Percentiles rank a stretch among this genome's conserved stretches.
phyloP scores from a whole-genome alignment of 2,113 vertebrate genomes.

The Pimephales promelas region DNA sequence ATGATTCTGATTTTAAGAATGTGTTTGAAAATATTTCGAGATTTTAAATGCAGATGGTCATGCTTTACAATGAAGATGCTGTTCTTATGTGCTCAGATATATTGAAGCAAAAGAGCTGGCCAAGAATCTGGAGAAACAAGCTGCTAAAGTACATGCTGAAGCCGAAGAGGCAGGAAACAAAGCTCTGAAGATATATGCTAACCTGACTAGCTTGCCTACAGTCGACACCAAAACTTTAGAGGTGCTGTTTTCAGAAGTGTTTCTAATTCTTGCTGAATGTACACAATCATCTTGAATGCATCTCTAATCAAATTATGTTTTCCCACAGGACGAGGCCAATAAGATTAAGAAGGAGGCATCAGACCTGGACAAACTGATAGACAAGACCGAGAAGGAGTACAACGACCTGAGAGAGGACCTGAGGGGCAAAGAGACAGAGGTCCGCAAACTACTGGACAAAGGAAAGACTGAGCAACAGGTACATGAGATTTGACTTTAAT shows the following conservation, averaged over 20 bases:
- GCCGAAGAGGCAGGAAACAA: slow-evolving; percentile 88
- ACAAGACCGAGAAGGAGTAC: slow-evolving; percentile 90
- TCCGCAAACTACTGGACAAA: slow-evolving; percentile 92
- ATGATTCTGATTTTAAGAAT: background rate
- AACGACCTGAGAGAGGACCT: slow-evolving; percentile 91
- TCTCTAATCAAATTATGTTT: slow-evolving; percentile 15
- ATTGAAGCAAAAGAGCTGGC: slow-evolving; percentile 89
- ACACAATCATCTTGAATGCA: background rate
- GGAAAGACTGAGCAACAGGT: slow-evolving; percentile 97
- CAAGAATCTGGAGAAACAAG: slow-evolving; percentile 90
- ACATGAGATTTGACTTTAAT: background rate
- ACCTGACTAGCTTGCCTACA: slow-evolving; percentile 83
- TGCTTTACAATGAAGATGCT: background rate
- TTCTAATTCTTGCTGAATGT: background rate
- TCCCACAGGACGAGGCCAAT: slow-evolving; percentile 83
- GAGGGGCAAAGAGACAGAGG: slow-evolving; percentile 87
- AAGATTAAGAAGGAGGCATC: slow-evolving; percentile 93
- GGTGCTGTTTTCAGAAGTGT: slow-evolving; percentile 69
- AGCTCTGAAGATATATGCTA: slow-evolving; percentile 91
- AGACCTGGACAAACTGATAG: slow-evolving; percentile 88
- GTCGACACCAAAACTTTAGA: slow-evolving; percentile 84
- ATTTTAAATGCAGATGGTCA: background rate
- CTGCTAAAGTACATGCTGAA: slow-evolving; percentile 84
- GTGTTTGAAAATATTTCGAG: background rate
- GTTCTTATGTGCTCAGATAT: slow-evolving; percentile 76